Conservation (phyloP, 2,113 vertebrate genomes). For the Podarcis muralis region DNA sequence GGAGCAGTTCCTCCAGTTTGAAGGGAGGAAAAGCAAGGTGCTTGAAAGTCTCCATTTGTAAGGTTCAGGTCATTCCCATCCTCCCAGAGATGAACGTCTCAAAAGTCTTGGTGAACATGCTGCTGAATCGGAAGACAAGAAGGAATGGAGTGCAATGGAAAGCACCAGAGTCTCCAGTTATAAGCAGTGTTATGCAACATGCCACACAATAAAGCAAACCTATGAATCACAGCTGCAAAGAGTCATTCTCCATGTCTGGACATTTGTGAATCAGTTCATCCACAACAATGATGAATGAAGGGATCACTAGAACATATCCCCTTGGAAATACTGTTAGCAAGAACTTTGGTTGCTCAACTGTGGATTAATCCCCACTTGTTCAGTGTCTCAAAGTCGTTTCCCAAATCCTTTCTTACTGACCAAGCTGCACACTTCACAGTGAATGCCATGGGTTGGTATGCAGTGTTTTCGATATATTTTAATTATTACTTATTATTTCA, state of each 20-base stretch:
- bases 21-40: not conserved
- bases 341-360: not conserved
- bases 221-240: slow-evolving; percentile 13
- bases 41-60: not conserved
- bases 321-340: not conserved
- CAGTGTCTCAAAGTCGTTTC: not conserved
- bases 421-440: not conserved
- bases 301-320: not conserved
- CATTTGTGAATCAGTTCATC: slow-evolving; percentile 17
- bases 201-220: not conserved
- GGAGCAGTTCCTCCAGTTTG: not conserved
- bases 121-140: not conserved
- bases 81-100: not conserved
- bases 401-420: not conserved
- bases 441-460: not conserved
- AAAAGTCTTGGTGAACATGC: not conserved
- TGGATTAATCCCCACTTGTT: not conserved
- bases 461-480: not conserved
- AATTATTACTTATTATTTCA: not conserved
- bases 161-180: not conserved
- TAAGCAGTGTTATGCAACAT: not conserved
- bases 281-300: not conserved
- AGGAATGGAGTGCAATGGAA: not conserved
- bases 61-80: not conserved
- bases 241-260: slow-evolving; percentile 21